A percentile compares a stretch with the other conserved stretches of the same genome.
Conservation (phyloP, 1,140 invertebrate species). For the Pseudachorutes palmiensis region DNA sequence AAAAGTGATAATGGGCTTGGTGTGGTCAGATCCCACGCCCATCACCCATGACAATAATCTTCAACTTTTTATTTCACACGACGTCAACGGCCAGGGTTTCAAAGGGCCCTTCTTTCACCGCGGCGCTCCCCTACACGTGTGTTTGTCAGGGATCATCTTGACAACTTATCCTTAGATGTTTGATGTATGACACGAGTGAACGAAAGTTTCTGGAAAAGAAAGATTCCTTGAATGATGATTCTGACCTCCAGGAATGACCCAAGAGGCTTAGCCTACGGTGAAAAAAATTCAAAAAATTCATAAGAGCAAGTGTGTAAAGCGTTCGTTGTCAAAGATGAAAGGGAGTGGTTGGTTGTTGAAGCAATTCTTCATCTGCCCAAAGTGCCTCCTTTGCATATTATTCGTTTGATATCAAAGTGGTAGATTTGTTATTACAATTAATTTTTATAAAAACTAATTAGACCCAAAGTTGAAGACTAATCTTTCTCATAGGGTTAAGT, state of each 20-base stretch:
- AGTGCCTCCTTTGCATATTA: no score
- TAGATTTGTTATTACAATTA: not conserved
- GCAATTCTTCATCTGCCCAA: no score
- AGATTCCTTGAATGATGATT: conserved; percentile 14
- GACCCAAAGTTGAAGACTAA: no score
- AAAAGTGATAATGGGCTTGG: not conserved
- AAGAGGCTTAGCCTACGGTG: not conserved
- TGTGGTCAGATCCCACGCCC: not conserved
- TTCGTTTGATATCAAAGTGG: no score
- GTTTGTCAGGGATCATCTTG: conserved; percentile 29
- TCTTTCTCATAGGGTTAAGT: no score
- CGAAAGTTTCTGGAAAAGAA: conserved; percentile 16
- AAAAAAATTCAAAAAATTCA: no score
- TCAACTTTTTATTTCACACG: not conserved
- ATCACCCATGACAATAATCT: not conserved
- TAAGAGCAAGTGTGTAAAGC: no score
- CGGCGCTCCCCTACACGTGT: no score
- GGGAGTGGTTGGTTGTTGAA: no score
- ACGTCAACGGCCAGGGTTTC: not conserved
- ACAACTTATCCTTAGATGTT: conserved; percentile 31
- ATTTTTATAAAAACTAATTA: not conserved
- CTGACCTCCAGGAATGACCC: conserved; percentile 28
- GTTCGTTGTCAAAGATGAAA: no score
- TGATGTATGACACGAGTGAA: conserved; percentile 27
- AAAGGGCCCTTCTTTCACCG: no score